A percentile compares a stretch with the other conserved stretches of the same genome.
These are phyloP conservation scores for Propithecus deckenii DNA, from an alignment of 2,797 vertebrate genomes.

Conservation along the genomic window DNA sequence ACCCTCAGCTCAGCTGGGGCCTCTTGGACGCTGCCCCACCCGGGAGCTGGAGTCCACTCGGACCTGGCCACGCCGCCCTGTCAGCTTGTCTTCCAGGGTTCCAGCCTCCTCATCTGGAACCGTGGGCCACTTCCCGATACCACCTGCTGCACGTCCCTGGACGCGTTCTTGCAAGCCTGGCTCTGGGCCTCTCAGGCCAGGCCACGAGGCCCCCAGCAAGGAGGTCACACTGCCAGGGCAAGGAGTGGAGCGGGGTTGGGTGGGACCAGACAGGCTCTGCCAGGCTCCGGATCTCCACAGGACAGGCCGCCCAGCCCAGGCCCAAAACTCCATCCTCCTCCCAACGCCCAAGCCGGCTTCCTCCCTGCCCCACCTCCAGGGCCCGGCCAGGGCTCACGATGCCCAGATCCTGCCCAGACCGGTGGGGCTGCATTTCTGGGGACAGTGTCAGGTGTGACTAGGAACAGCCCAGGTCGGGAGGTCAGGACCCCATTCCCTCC, in stretches of 20 bases:
- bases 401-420: slow-evolving; percentile 49
- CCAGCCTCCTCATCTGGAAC: not conserved
- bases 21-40: no score
- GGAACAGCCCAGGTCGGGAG: slow-evolving; percentile 46
- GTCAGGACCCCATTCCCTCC: slow-evolving; percentile 36
- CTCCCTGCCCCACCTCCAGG: not conserved
- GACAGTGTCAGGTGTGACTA: not conserved
- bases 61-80: not conserved
- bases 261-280: slow-evolving; percentile 39
- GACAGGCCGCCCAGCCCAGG: slow-evolving; percentile 43
- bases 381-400: not conserved
- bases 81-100: not conserved
- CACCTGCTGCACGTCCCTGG: not conserved
- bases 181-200: not conserved
- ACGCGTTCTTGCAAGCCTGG: not conserved
- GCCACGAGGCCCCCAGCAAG: not conserved
- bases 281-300: not conserved
- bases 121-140: not conserved
- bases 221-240: not conserved
- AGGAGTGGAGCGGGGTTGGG: slow-evolving; percentile 48
- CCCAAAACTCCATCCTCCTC: not conserved
- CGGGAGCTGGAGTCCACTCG: not conserved
- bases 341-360: not conserved
- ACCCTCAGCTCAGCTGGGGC: not conserved
- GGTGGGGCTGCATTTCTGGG: slow-evolving; percentile 69